phyloP scores from a whole-genome alignment of 2,113 vertebrate genomes.

The Alectura lathami region DNA sequence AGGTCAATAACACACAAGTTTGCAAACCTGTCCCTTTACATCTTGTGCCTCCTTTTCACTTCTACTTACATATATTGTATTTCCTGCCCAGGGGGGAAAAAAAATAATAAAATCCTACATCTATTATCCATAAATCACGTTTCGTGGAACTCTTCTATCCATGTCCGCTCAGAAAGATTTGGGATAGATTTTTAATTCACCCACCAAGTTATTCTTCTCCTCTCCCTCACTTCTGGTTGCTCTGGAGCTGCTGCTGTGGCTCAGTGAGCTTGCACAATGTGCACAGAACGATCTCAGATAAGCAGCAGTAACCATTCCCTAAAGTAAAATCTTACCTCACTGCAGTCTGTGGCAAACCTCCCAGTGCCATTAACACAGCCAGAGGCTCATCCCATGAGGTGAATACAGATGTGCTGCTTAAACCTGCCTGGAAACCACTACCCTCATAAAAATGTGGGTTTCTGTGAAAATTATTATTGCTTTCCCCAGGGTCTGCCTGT shows the following conservation, averaged over 20 bases:
- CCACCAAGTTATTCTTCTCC: neutral
- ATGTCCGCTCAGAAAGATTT: neutral
- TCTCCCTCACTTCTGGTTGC: neutral
- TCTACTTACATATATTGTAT: neutral
- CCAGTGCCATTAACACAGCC: neutral
- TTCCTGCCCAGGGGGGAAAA: neutral
- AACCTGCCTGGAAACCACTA: neutral
- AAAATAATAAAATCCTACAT: neutral
- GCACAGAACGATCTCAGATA: neutral
- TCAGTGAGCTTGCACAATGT: neutral
- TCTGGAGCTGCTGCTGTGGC: slow-evolving; percentile 31
- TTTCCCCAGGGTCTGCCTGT: neutral
- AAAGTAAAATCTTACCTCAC: neutral
- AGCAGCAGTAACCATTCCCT: neutral
- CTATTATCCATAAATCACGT: neutral
- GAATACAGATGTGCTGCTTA: slow-evolving; percentile 1
- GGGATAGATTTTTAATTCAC: neutral
- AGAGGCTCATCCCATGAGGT: slow-evolving; percentile 8
- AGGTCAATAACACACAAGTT: neutral
- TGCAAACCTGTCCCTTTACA: neutral
- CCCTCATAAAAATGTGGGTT: neutral
- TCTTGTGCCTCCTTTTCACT: neutral
- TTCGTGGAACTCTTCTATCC: neutral
- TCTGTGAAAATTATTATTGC: neutral
- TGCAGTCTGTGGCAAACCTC: slow-evolving; percentile 23